A percentile compares a stretch with the other conserved stretches of the same genome.
Evolutionary conservation across 2,113 vertebrate species (phyloP).

Genomic region (Pomatorhinus ruficollis): DNA sequence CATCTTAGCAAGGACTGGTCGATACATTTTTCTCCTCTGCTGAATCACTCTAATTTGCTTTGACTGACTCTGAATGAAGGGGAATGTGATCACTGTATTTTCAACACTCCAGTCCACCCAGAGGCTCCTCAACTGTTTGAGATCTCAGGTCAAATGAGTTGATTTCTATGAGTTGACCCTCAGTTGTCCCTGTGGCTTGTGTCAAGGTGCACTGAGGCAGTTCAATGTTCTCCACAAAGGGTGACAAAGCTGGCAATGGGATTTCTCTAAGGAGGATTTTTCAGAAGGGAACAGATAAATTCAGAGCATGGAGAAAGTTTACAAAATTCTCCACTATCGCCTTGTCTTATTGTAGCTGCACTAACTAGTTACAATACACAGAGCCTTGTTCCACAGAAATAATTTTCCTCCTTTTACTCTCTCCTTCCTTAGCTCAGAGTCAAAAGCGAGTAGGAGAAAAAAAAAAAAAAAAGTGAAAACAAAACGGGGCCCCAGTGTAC

Average conservation of each 20-base stretch:
- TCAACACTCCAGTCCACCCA: not conserved
- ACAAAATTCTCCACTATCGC: not conserved
- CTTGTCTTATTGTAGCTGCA: not conserved
- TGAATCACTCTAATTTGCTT: not conserved
- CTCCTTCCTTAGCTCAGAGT: not conserved
- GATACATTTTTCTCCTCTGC: not conserved
- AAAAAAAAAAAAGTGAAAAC: not conserved
- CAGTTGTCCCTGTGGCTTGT: not conserved
- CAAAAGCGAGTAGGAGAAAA: not conserved
- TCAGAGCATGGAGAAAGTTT: not conserved
- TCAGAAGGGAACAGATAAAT: not conserved
- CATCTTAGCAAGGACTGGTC: not conserved
- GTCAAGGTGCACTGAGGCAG: not conserved
- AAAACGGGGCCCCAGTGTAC: accelerated
- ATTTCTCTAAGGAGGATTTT: not conserved
- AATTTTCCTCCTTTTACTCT: not conserved
- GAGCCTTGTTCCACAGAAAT: not conserved
- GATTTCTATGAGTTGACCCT: not conserved
- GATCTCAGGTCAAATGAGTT: not conserved
- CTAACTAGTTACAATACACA: not conserved
- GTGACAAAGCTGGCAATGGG: not conserved
- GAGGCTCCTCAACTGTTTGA: not conserved
- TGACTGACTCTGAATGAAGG: not conserved
- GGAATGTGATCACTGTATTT: not conserved
- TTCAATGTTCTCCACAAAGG: not conserved